Base-by-base conservation (phyloP, 2,888 invertebrate species). In the Steinernema scapterisci region DNA sequence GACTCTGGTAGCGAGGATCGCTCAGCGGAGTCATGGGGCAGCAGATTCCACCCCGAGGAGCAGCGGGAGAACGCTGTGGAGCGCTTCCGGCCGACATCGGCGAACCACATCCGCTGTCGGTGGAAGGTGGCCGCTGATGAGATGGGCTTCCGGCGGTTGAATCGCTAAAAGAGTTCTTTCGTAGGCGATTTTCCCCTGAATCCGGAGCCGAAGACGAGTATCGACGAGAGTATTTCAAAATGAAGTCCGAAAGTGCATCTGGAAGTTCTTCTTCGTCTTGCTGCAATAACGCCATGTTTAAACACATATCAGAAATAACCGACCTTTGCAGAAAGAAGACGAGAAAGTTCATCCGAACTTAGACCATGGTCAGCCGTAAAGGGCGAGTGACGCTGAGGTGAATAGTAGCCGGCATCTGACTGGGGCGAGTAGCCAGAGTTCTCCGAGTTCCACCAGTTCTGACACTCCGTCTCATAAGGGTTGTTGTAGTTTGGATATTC, bases 221-320 rank as follows among this genome's bases (percentile, higher is more conserved):
- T 76, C 83, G 74, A 48, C 81, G 84, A 7, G 87, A 87, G 76
- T 87, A 87, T 72, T 83, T 80, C 25, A 87, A 76, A 70, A 87
- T 88, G 78, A 87, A 87, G 75, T 87, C 87, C 43, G 84, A 83
- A 44, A 87, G 79, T 44, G 80, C 82, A 44, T 87, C 87, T 13
- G 87, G 87, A 63, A 87, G 78, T 71, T 85, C 86, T 56, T 51
- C 70, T 16, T 76, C 71, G 43, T 76, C 73, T 25, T 63, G 63
- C 19, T 25, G 31, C 3, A 16, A 21, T 48, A 48, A 13, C 16
- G n/a, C 16, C 16, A 48, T 48, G n/a, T 3, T 7, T 13, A 48
- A 73, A 73, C 5, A 9, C 38, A 38, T 38, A 38, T 38, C 38
- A 38, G 9, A 38, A 16, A n/a, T 2, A 25, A 23, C 43, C 54